These are phyloP conservation scores for Drepanosiphum platanoidis DNA, from an alignment of 2,888 invertebrate genomes.

Conservation along the genomic window DNA sequence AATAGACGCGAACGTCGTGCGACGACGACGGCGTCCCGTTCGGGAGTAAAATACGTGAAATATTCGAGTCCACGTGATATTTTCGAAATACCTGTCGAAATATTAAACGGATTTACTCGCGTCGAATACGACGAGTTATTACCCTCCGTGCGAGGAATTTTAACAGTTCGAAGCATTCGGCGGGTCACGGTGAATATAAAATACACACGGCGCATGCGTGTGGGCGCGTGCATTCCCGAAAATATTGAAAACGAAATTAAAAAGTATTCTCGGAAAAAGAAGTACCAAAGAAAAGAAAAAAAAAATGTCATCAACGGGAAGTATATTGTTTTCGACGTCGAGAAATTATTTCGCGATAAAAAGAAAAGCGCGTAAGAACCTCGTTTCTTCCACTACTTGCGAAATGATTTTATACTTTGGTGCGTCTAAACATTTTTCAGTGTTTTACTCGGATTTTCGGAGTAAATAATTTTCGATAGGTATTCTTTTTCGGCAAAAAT, in stretches of 20 bases:
- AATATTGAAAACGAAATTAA: not conserved
- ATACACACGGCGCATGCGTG: no score
- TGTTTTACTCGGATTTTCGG: no score
- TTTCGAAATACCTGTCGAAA: slow-evolving; percentile 35
- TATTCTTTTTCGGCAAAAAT: no score
- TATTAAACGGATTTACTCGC: not conserved
- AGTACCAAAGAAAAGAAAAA: no score
- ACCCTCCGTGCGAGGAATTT: not conserved
- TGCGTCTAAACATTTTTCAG: no score
- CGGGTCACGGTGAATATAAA: not conserved
- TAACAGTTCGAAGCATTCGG: not conserved
- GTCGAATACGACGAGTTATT: not conserved
- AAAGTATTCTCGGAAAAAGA: not conserved
- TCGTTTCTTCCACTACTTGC: no score
- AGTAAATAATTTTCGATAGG: no score
- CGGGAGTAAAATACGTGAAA: not conserved
- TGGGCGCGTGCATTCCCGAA: not conserved
- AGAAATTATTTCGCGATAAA: not conserved
- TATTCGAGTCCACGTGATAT: not conserved
- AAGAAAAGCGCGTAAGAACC: no score
- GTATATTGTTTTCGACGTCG: not conserved
- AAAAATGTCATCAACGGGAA: not conserved
- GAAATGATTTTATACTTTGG: no score
- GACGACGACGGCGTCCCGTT: not conserved
- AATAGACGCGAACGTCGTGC: no score